Evolutionary conservation across 2,113 vertebrate species (phyloP).

Genomic region (Oryzias javanicus): DNA sequence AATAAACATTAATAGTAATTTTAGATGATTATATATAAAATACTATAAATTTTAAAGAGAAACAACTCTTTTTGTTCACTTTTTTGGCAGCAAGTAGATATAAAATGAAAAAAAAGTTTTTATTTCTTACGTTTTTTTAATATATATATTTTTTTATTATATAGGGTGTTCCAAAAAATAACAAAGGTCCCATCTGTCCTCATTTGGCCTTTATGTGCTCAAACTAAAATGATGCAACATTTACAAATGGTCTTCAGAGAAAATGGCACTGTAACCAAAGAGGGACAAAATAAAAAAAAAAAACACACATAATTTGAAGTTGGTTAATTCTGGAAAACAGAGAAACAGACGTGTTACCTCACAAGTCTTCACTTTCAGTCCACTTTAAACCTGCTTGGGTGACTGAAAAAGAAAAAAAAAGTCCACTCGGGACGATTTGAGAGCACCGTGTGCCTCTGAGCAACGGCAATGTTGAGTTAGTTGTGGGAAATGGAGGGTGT

Average conservation of each 20-base stretch:
- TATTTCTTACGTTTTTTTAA: too few species aligned
- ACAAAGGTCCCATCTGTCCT: constrained; percentile 67
- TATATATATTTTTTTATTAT: too few species aligned
- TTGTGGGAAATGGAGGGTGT: constrained; percentile 60
- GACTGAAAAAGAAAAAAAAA: background rate
- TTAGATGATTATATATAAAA: too few species aligned
- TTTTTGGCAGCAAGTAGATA: too few species aligned
- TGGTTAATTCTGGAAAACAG: background rate
- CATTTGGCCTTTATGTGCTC: constrained; percentile 49
- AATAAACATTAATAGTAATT: too few species aligned
- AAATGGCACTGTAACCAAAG: constrained; percentile 26
- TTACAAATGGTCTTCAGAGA: constrained; percentile 59
- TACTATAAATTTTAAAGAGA: too few species aligned
- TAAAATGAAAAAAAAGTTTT: too few species aligned
- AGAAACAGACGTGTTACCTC: constrained; percentile 28
- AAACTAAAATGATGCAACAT: constrained; percentile 50
- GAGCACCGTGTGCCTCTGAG: constrained; percentile 11
- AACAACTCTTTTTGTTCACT: too few species aligned
- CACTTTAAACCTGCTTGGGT: constrained; percentile 7
- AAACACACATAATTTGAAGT: background rate
- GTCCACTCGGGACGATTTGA: background rate
- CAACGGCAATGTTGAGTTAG: constrained; percentile 39
- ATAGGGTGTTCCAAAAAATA: constrained; percentile 36
- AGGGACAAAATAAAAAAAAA: background rate
- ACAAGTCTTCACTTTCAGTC: constrained; percentile 11